Evolutionary conservation across 2,113 vertebrate species (phyloP).

Genomic region (Origma solitaria): DNA sequence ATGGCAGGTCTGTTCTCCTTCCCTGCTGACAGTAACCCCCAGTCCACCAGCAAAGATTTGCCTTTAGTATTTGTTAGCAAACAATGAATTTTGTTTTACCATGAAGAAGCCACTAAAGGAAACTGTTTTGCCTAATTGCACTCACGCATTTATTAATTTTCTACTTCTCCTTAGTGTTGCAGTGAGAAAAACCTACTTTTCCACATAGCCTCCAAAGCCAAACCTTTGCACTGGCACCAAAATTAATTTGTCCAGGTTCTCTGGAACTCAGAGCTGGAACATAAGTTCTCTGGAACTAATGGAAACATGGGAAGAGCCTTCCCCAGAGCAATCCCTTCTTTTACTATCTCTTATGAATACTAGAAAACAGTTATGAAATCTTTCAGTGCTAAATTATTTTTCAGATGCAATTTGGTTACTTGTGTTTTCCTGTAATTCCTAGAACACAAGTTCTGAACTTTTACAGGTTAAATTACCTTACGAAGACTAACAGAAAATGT

Average conservation of each 20-base stretch:
- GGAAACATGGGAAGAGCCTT: not conserved
- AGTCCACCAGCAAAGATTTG: not conserved
- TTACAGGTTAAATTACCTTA: not conserved
- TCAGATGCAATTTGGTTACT: not conserved
- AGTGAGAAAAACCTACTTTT: not conserved
- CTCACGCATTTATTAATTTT: not conserved
- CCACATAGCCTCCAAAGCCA: not conserved
- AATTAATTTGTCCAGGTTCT: not conserved
- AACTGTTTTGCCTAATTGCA: not conserved
- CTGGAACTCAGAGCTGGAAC: not conserved
- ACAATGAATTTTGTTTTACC: not conserved
- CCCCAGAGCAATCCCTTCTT: not conserved
- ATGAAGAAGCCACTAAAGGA: not conserved
- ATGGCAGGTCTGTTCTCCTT: accelerated
- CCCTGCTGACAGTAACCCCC: not conserved
- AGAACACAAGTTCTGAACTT: not conserved
- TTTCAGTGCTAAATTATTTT: not conserved
- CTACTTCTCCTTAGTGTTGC: not conserved
- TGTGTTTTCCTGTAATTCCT: not conserved
- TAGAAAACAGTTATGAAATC: not conserved
- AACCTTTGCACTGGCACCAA: not conserved
- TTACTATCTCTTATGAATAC: not conserved
- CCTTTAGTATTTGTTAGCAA: not conserved
- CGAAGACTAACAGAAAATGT: not conserved
- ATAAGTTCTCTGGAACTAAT: not conserved